Conservation (phyloP, 2,888 invertebrate species). For the Diachrysia chrysitis region DNA sequence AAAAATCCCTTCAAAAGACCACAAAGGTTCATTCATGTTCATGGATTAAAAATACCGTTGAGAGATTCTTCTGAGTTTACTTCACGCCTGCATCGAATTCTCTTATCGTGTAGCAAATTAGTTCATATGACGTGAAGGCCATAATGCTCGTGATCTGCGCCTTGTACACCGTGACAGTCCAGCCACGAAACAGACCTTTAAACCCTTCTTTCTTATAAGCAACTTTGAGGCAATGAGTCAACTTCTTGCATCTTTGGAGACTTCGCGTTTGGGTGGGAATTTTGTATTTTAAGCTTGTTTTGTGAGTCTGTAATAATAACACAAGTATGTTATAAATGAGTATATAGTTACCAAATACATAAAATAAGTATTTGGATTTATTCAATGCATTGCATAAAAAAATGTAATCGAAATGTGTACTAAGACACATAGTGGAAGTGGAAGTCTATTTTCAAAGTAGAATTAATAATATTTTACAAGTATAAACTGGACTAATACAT, state of each 20-base stretch:
- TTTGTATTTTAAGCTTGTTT: conserved; percentile 57
- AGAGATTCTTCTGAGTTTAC: not conserved
- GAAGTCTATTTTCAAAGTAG: too few species aligned
- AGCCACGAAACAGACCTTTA: conserved; percentile 75
- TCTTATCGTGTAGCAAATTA: conserved; percentile 71
- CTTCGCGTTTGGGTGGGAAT: conserved; percentile 67
- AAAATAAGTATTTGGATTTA: too few species aligned
- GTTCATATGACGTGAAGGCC: conserved; percentile 79
- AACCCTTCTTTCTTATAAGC: conserved; percentile 71
- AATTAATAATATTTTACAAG: too few species aligned
- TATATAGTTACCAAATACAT: too few species aligned
- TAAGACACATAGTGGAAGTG: too few species aligned
- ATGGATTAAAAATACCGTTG: too few species aligned
- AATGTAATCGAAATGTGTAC: too few species aligned
- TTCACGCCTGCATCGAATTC: conserved; percentile 41
- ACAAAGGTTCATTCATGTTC: too few species aligned
- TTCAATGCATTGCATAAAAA: too few species aligned
- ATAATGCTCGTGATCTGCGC: conserved; percentile 77
- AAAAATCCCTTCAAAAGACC: too few species aligned
- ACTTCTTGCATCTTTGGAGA: conserved; percentile 66
- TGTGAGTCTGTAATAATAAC: conserved; percentile 72
- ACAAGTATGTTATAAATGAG: too few species aligned
- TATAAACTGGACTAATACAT: too few species aligned
- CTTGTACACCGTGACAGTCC: conserved; percentile 76
- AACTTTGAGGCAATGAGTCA: conserved; percentile 67